Percentiles rank a stretch among this genome's conserved stretches.
Conservation (phyloP, 2,113 vertebrate species). For the Amazona guildingii region DNA sequence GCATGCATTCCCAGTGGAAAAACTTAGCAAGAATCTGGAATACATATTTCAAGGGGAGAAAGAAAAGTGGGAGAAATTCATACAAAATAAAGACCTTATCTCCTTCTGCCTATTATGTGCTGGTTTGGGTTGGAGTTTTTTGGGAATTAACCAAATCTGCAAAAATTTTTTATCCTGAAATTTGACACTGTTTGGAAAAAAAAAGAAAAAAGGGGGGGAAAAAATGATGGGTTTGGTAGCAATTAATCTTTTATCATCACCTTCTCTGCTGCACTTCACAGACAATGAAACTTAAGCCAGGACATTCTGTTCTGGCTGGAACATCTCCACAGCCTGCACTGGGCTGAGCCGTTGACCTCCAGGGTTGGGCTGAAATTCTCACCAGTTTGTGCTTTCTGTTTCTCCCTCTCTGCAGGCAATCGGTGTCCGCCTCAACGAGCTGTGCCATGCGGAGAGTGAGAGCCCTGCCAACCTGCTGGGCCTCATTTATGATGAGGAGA, state of each 20-base stretch:
- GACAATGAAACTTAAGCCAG: not conserved
- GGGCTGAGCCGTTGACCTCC: not conserved
- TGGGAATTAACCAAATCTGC: not conserved
- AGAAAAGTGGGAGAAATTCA: not conserved
- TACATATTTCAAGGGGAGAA: not conserved
- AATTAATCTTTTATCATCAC: not conserved
- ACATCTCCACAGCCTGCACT: not conserved
- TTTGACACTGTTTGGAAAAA: not conserved
- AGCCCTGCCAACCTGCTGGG: slow-evolving; percentile 95
- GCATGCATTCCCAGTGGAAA: not conserved
- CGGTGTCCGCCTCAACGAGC: slow-evolving; percentile 89
- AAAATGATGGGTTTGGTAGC: not conserved
- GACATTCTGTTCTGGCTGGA: not conserved
- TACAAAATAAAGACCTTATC: not conserved
- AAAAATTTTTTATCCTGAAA: not conserved
- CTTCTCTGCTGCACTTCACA: not conserved
- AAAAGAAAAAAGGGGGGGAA: not conserved
- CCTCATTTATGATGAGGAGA: slow-evolving; percentile 96
- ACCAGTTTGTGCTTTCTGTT: not conserved
- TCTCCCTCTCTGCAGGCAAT: slow-evolving; percentile 81
- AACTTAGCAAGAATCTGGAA: not conserved
- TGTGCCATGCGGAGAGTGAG: slow-evolving; percentile 95
- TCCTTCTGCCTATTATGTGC: not conserved
- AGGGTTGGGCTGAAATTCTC: not conserved
- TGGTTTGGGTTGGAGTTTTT: not conserved